phyloP scores from a whole-genome alignment of 2,113 vertebrate species.

The Pachycephala philippinensis region DNA sequence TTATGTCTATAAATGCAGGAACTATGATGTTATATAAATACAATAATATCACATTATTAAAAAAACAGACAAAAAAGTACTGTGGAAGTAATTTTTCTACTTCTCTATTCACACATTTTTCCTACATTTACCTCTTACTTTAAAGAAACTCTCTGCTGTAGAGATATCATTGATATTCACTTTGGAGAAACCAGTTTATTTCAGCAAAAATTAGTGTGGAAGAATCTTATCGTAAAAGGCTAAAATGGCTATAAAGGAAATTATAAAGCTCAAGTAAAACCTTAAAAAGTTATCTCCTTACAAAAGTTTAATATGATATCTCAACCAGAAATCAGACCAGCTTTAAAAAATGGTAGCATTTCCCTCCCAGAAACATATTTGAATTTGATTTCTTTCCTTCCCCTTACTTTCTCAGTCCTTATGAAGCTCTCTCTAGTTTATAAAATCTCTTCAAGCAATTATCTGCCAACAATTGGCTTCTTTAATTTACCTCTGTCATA shows the following conservation, averaged over 20 bases:
- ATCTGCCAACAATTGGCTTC: neutral
- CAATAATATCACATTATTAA: neutral
- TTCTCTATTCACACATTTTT: neutral
- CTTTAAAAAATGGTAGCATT: neutral
- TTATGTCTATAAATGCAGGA: neutral
- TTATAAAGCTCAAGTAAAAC: neutral
- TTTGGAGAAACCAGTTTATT: neutral
- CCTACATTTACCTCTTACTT: neutral
- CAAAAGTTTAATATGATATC: neutral
- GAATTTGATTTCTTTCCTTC: neutral
- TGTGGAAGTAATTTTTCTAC: neutral
- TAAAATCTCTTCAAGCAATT: neutral
- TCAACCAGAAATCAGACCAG: neutral
- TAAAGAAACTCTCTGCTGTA: neutral
- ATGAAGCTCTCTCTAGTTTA: neutral
- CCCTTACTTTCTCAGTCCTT: neutral
- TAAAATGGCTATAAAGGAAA: neutral
- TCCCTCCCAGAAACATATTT: neutral
- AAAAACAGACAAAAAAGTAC: neutral
- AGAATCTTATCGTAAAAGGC: neutral
- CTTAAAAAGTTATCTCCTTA: neutral
- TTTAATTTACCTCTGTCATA: neutral
- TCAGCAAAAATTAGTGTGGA: neutral
- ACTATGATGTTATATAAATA: neutral
- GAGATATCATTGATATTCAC: neutral